Evolutionary conservation across 1,140 invertebrate genomes (phyloP).

Genomic region (Drosophila saltans): DNA sequence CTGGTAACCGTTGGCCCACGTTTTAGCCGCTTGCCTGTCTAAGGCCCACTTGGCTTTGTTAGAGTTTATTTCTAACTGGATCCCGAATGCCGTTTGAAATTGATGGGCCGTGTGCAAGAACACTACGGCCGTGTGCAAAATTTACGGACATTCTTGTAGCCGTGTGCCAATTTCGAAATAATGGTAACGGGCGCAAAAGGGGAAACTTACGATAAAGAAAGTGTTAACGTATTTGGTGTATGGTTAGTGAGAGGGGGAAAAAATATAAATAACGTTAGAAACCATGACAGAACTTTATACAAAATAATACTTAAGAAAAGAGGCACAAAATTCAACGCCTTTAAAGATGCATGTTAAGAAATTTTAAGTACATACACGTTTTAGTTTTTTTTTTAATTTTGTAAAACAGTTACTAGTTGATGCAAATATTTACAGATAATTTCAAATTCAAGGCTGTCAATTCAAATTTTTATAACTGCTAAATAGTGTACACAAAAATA

Average conservation of each 20-base stretch:
- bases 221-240: constrained; percentile 35
- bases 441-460: no score
- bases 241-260: not conserved
- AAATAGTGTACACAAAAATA: not conserved
- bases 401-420: no score
- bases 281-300: no score
- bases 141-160: constrained; percentile 57
- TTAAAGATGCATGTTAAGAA: no score
- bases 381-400: no score
- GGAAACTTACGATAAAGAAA: constrained; percentile 47
- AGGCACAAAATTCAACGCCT: no score
- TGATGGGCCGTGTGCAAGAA: constrained; percentile 61
- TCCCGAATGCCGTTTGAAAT: constrained; percentile 22
- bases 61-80: constrained; percentile 69
- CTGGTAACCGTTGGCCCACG: constrained; percentile 60
- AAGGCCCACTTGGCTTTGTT: constrained; percentile 66
- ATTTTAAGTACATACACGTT: no score
- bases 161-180: constrained; percentile 68
- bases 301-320: no score
- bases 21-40: constrained; percentile 47
- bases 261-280: not conserved
- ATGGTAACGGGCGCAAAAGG: constrained; percentile 57
- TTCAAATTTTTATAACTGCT: not conserved
- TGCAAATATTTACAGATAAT: no score
- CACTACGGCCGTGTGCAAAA: constrained; percentile 66